Percentiles rank a stretch among this genome's conserved stretches.
Conservation (phyloP, 2,797 vertebrate genomes). For the Loriculus beryllinus region DNA sequence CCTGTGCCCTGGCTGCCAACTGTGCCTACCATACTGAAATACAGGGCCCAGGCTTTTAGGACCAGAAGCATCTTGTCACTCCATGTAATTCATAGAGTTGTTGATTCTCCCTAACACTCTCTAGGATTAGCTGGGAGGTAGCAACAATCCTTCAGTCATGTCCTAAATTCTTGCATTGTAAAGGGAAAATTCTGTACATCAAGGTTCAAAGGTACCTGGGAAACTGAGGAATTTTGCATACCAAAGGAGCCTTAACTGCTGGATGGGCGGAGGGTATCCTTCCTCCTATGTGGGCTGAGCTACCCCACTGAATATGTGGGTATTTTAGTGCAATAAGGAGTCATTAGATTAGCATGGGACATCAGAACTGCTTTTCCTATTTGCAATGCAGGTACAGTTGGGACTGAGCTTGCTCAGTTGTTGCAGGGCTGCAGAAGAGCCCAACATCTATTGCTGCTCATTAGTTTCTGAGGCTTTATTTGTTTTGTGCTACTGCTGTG, state of each 20-base stretch:
- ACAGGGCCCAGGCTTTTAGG: not conserved
- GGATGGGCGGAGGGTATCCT: not conserved
- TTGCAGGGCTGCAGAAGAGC: not conserved
- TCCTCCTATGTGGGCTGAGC: not conserved
- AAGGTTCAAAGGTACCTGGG: not conserved
- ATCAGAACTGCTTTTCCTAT: not conserved
- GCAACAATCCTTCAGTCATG: not conserved
- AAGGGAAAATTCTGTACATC: not conserved
- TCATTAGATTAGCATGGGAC: not conserved
- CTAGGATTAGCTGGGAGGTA: not conserved
- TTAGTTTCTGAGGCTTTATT: not conserved
- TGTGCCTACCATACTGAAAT: not conserved
- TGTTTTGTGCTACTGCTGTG: not conserved
- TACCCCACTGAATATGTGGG: not conserved
- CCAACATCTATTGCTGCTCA: not conserved
- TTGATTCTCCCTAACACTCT: not conserved
- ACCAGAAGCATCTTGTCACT: not conserved
- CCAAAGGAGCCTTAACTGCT: not conserved
- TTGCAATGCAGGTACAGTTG: not conserved
- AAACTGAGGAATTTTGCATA: not conserved
- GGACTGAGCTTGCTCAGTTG: not conserved
- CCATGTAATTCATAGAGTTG: not conserved
- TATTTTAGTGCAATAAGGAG: not conserved
- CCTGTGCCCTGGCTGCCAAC: not conserved
- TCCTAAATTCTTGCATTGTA: conserved; percentile 20